Evolutionary conservation across 1,140 invertebrate genomes (phyloP).

Genomic region (Oedothorax gibbosus): DNA sequence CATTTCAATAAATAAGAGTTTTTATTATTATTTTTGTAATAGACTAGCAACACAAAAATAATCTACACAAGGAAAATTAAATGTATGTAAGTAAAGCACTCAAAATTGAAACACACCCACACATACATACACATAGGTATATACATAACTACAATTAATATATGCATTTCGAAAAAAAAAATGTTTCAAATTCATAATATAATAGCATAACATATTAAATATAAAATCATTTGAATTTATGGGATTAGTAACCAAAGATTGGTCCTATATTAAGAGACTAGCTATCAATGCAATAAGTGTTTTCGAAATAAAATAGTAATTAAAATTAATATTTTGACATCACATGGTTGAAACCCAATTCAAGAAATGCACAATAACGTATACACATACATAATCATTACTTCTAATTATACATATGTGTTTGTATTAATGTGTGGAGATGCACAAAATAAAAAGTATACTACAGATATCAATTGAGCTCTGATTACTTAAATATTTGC

Average conservation of each 20-base stretch:
- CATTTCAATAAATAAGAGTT: too few relatives aligned
- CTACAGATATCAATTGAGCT: conserved; percentile 21
- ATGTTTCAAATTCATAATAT: not conserved
- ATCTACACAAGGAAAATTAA: conserved; percentile 1
- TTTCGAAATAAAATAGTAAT: too few relatives aligned
- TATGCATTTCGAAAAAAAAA: not conserved
- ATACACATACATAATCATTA: not conserved
- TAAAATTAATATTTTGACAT: too few relatives aligned
- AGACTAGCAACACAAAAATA: conserved; percentile 32
- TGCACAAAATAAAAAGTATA: not conserved
- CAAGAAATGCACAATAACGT: too few relatives aligned
- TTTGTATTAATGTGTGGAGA: conserved; percentile 7
- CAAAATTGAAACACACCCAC: conserved; percentile 17
- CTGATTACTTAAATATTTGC: conserved; percentile 5
- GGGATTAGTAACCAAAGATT: not conserved
- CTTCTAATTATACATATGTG: conserved; percentile 7
- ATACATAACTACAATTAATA: not conserved
- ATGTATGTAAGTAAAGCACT: conserved; percentile 3
- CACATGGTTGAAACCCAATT: too few relatives aligned
- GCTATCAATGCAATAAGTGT: too few relatives aligned
- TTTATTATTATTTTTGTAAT: not conserved
- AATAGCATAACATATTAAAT: not conserved
- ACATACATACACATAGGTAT: conserved; percentile 23
- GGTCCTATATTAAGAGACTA: not conserved
- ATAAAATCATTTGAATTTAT: not conserved